Evolutionary conservation across 2,797 vertebrate species (phyloP), one percentile per base, ranked within the genome.

Genomic region (Smutsia temminckii): DNA sequence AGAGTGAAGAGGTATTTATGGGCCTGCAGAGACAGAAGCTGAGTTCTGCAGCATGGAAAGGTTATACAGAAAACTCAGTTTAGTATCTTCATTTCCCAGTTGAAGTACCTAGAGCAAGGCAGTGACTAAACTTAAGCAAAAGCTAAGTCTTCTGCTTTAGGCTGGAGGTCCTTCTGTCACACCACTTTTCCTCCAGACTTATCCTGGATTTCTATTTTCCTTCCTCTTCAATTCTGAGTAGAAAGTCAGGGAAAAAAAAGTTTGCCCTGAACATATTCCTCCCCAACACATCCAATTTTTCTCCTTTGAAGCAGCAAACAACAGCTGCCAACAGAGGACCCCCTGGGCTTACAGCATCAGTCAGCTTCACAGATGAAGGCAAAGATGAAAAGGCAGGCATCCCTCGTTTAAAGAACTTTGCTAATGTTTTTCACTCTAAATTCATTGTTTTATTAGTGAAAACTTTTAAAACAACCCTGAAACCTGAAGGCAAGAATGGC

Each of bases 231-330:
- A 49, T 75, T 83, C 61, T 94, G 29, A 83, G 53, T 49, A 53
- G 55, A 95, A 94, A 88, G 51, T 80, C 37, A 79, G 27, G 27
- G 42, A 8, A 2, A 12, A 29, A 79, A 37, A 72, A 81, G 14
- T 71, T 83, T 88, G 8, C 53, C 42, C 88, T 51, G 46, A 63
- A 89, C 92, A 51, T 68, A 84, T 94, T 94, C 69, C 72, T 94
- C 87, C 83, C 71, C 40, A 63, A 69, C 85, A 83, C 51, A 85
- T 79, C 25, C 66, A 40, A 77, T 89, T 85, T 72, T 59, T 68
- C 49, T 81, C 87, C 85, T 97, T 95, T 97, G 95, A 97, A 96
- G 95, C 75, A 88, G 68, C 85, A 95, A 46, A 25, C 57, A 89
- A 57, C 85, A 83, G 91, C 95, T 96, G 92, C 93, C 74, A 71